A percentile compares a stretch with the other conserved stretches of the same genome.
Conservation (phyloP, 2,888 invertebrate genomes). For the Fragum fragum region DNA sequence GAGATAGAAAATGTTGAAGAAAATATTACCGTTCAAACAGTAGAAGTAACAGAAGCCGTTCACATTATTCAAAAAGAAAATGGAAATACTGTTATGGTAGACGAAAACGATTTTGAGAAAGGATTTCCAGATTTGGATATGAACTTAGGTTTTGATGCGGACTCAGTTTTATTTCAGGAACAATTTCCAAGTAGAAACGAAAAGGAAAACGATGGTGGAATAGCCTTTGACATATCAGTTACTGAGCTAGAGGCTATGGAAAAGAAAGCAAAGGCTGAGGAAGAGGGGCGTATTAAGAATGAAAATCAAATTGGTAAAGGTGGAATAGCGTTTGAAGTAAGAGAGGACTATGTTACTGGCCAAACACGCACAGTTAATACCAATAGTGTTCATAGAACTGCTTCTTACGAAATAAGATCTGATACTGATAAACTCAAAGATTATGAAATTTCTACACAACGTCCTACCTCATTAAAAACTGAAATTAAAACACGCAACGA, state of each 20-base stretch:
- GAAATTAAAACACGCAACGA: slow-evolving; percentile 56
- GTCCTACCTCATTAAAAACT: slow-evolving; percentile 71
- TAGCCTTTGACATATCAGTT: slow-evolving; percentile 75
- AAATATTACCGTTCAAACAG: background rate
- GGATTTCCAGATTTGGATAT: slow-evolving; percentile 63
- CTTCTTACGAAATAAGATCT: slow-evolving; percentile 56
- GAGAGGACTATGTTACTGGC: slow-evolving; percentile 76
- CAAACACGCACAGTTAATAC: slow-evolving; percentile 63
- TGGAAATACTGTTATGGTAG: background rate
- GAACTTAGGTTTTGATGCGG: slow-evolving; percentile 67
- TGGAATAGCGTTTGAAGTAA: slow-evolving; percentile 77
- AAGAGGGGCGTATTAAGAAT: slow-evolving; percentile 52
- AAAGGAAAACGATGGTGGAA: slow-evolving; percentile 69
- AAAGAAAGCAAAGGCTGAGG: slow-evolving; percentile 55
- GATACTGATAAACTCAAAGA: slow-evolving; percentile 36
- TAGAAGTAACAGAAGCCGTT: slow-evolving; percentile 1
- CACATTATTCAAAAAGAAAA: slow-evolving; percentile 5
- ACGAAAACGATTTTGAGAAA: slow-evolving; percentile 50
- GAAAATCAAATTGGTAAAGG: slow-evolving; percentile 58
- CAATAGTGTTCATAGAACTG: slow-evolving; percentile 60
- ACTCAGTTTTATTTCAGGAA: slow-evolving; percentile 67
- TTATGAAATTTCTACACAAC: slow-evolving; percentile 52
- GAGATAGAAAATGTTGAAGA: background rate
- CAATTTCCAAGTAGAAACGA: slow-evolving; percentile 71
- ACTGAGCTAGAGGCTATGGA: slow-evolving; percentile 72